Conservation (phyloP, 37 sponge, comb jelly and placozoan genomes). For the Cliona cf. orientalis region DNA sequence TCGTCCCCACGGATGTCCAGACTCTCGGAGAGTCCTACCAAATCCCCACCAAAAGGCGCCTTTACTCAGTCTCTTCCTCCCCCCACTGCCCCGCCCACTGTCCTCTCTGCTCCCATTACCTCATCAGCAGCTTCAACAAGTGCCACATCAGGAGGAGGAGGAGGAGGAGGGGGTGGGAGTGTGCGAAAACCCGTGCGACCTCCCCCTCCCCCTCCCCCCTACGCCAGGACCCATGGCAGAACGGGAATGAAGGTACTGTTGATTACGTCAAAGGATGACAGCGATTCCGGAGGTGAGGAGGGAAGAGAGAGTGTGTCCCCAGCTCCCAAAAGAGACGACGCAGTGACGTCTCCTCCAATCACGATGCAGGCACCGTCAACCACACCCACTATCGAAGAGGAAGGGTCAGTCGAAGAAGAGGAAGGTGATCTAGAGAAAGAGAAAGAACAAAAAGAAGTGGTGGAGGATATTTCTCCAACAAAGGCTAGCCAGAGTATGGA, state of each 20-base stretch:
- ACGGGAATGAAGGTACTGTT: neutral
- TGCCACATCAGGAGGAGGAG: neutral
- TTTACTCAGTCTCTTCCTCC: neutral
- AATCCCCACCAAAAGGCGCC: neutral
- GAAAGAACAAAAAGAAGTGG: too few species aligned
- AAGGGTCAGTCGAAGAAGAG: neutral
- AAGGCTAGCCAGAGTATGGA: slow-evolving; percentile 59
- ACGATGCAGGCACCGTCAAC: neutral
- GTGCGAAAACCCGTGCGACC: neutral
- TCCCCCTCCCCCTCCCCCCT: slow-evolving; percentile 55
- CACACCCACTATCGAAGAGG: neutral
- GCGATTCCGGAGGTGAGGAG: neutral
- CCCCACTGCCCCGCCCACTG: neutral
- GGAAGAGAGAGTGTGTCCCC: neutral
- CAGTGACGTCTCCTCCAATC: neutral
- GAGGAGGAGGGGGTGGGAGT: neutral
- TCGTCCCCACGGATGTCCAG: too few species aligned
- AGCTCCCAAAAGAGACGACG: neutral
- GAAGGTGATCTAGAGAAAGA: too few species aligned
- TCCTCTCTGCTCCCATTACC: neutral
- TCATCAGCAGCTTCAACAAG: neutral
- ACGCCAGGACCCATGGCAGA: slow-evolving; percentile 7
- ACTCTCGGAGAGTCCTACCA: too few species aligned
- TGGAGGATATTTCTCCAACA: neutral
- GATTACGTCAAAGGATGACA: neutral